These are phyloP conservation scores for Neopipo cinnamomea DNA, from an alignment of 2,113 vertebrate species.

Conservation along the genomic window DNA sequence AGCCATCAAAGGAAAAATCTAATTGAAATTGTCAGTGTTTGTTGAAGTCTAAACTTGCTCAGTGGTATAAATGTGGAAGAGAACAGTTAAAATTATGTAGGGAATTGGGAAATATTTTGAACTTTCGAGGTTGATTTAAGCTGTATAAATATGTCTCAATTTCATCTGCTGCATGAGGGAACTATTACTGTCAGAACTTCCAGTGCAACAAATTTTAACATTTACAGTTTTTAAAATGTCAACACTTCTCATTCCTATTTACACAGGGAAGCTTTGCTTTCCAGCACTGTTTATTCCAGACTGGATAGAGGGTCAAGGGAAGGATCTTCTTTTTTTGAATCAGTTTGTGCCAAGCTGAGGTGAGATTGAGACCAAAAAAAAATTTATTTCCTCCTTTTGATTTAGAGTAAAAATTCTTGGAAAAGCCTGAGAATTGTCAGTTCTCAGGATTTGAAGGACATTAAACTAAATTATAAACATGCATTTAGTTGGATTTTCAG, in stretches of 20 bases:
- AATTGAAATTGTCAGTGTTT: neutral
- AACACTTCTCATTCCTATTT: neutral
- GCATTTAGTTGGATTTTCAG: neutral
- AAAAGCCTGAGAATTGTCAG: neutral
- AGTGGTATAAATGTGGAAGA: neutral
- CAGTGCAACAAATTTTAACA: neutral
- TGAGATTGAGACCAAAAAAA: neutral
- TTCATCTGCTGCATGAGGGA: constrained; percentile 8
- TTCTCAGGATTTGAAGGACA: neutral
- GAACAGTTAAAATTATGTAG: neutral
- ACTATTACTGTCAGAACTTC: neutral
- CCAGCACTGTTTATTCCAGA: neutral
- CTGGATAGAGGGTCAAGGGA: neutral
- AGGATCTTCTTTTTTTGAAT: neutral
- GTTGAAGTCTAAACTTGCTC: neutral
- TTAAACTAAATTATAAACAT: neutral
- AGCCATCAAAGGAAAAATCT: neutral
- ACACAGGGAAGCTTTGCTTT: neutral
- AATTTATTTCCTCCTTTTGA: neutral
- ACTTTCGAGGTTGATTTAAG: neutral
- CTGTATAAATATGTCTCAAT: constrained; percentile 13
- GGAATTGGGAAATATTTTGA: constrained; percentile 37
- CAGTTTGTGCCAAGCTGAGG: neutral
- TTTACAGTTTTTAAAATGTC: neutral
- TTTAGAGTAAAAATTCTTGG: neutral